Percentiles rank a stretch among this genome's conserved stretches.
phyloP scores from a whole-genome alignment of 2,113 vertebrate species.

The Hydrolagus affinis region DNA sequence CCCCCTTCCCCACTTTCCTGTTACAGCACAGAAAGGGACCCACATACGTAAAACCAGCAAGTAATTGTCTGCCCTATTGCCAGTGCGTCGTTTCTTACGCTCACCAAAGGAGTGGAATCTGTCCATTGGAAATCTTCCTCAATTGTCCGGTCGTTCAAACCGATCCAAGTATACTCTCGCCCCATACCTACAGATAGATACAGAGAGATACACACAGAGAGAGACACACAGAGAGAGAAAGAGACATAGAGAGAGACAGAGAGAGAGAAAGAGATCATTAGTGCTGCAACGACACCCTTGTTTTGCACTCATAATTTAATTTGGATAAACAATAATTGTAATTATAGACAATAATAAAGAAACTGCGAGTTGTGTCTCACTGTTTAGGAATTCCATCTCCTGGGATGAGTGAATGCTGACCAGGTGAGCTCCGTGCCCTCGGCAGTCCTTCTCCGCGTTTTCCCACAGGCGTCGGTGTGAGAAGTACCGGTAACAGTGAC shows the following conservation, averaged over 20 bases:
- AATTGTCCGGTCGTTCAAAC: conserved; percentile 88
- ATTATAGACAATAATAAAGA: neutral
- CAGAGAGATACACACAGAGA: neutral
- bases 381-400: conserved; percentile 77
- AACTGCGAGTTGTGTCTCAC: conserved; percentile 45
- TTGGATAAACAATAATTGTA: neutral
- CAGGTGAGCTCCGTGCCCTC: conserved; percentile 73
- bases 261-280: neutral
- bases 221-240: neutral
- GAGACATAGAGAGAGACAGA: too few relatives aligned
- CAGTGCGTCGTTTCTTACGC: conserved; percentile 32
- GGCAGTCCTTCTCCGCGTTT: conserved; percentile 82
- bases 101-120: conserved; percentile 81
- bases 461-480: conserved; percentile 85
- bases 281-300: too few relatives aligned
- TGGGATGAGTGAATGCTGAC: conserved; percentile 74
- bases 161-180: conserved; percentile 92
- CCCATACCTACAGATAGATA: conserved; percentile 69
- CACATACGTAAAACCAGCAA: too few relatives aligned
- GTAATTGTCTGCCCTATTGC: too few relatives aligned
- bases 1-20: conserved; percentile 61
- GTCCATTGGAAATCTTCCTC: conserved; percentile 97
- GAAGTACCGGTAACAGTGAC: conserved; percentile 83
- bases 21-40: too few relatives aligned
- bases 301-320: neutral